Percentiles rank a stretch among this genome's conserved stretches.
These are phyloP conservation scores for Caenorhabditis sinica DNA, from an alignment of 2,888 invertebrate species.

Conservation along the genomic window DNA sequence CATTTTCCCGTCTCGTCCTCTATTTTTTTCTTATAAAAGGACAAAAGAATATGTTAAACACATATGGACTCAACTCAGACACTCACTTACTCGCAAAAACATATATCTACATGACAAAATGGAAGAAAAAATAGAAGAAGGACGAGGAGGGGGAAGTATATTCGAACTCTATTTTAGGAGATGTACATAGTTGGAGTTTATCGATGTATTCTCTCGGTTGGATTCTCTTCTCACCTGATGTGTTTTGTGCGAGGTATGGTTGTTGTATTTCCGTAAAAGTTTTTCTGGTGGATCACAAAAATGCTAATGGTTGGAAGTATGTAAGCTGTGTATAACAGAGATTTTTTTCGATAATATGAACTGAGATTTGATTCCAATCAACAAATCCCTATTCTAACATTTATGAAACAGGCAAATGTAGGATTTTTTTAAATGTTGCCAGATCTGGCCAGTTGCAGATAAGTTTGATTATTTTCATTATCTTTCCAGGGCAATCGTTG, in stretches of 20 bases:
- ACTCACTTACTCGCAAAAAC: conserved; percentile 10
- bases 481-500: no score
- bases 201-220: not conserved
- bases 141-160: not conserved
- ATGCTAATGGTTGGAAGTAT: no score
- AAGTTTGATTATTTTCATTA: no score
- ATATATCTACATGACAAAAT: conserved; percentile 36
- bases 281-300: no score
- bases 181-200: conserved; percentile 13
- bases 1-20: not conserved
- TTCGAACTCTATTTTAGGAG: conserved; percentile 13
- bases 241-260: not conserved
- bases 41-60: conserved; percentile 50
- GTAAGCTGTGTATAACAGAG: no score
- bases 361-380: no score
- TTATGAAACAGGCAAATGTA: no score
- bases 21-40: not conserved
- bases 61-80: not conserved
- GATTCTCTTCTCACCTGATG: not conserved
- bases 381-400: no score
- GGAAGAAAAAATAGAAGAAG: conserved; percentile 16
- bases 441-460: no score
- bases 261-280: no score
- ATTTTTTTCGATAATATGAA: no score
- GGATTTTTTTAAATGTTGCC: no score